phyloP scores from a whole-genome alignment of 2,888 invertebrate genomes.

The Clepsis dumicolana region DNA sequence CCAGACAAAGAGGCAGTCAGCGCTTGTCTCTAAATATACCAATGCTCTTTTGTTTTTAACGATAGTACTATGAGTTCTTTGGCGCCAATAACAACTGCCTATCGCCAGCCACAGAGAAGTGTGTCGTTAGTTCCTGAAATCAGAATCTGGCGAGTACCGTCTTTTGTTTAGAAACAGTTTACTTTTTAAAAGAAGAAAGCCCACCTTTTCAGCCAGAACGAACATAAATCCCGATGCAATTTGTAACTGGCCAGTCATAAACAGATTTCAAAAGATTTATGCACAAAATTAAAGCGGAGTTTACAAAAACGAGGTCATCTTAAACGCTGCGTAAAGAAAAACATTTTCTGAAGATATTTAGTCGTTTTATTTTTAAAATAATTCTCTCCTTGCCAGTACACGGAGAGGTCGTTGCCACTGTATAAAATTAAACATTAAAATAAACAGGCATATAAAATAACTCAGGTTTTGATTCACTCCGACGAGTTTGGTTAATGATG shows the following conservation, averaged over 20 bases:
- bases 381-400: slow-evolving; percentile 47
- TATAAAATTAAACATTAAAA: slow-evolving; percentile 84
- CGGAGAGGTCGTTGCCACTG: slow-evolving; percentile 74
- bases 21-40: slow-evolving; percentile 1
- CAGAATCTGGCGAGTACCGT: background rate
- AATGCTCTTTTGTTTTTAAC: slow-evolving; percentile 5
- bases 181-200: background rate
- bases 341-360: slow-evolving; percentile 46
- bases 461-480: slow-evolving; percentile 73
- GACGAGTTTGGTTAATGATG: slow-evolving; percentile 55
- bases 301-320: slow-evolving; percentile 38
- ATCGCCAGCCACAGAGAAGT: background rate
- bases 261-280: slow-evolving; percentile 39
- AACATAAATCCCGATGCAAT: slow-evolving; percentile 31
- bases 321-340: slow-evolving; percentile 46
- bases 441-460: slow-evolving; percentile 80
- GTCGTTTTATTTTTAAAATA: slow-evolving; percentile 54
- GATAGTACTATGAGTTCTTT: background rate
- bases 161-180: background rate
- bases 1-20: slow-evolving; percentile 13
- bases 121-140: background rate
- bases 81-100: background rate
- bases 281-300: slow-evolving; percentile 27
- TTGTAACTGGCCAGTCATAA: slow-evolving; percentile 33
- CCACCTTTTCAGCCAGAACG: slow-evolving; percentile 1